Evolutionary conservation across 2,797 vertebrate genomes (phyloP).

Genomic region (Hyperoplus immaculatus): DNA sequence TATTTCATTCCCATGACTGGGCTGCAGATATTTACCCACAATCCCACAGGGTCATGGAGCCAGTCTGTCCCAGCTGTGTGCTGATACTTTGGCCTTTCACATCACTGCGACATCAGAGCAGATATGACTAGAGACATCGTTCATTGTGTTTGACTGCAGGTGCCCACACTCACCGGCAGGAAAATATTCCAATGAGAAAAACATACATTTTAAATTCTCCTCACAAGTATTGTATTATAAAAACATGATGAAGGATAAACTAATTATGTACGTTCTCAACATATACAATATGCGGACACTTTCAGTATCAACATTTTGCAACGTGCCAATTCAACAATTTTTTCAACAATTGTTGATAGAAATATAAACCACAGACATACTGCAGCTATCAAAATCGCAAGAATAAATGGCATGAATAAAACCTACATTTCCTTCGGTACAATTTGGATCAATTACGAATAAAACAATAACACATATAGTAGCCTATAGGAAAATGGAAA

Average conservation of each 20-base stretch:
- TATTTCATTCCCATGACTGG: conserved; percentile 83
- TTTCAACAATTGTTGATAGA: neutral
- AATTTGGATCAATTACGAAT: neutral
- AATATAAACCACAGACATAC: neutral
- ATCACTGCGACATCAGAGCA: conserved; percentile 44
- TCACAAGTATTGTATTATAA: neutral
- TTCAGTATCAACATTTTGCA: no score
- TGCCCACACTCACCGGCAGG: neutral
- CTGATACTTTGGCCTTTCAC: conserved; percentile 56
- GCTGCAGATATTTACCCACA: conserved; percentile 82
- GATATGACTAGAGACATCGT: conserved; percentile 12
- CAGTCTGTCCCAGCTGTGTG: conserved; percentile 63
- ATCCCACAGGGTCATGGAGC: conserved; percentile 68
- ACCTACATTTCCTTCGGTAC: neutral
- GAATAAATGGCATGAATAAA: neutral
- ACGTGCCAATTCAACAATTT: no score
- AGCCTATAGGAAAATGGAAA: no score
- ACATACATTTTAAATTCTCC: neutral
- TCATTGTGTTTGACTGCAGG: conserved; percentile 13
- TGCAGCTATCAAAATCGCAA: neutral
- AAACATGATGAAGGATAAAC: no score
- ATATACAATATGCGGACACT: no score
- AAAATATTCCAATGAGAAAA: neutral
- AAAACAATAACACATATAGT: neutral
- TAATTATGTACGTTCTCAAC: no score